Evolutionary conservation across 2,113 vertebrate genomes (phyloP).

Genomic region (Erinaceus europaeus): DNA sequence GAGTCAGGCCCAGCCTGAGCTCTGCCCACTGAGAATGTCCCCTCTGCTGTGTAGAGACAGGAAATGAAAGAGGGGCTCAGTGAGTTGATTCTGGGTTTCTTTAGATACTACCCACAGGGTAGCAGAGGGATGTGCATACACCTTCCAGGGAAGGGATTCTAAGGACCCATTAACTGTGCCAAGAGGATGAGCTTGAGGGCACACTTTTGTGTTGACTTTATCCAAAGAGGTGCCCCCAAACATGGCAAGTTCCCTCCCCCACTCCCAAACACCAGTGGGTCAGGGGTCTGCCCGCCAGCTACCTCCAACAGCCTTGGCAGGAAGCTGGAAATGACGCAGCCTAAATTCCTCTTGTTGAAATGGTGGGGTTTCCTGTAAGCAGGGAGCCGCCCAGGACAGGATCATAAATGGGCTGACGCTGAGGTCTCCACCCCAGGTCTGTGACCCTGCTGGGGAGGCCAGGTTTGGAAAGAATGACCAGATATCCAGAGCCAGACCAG

Average conservation of each 20-base stretch:
- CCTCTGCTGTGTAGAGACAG: background rate
- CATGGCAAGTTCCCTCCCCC: conserved; percentile 11
- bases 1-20: conserved; percentile 4
- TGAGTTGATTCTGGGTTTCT: background rate
- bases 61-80: background rate
- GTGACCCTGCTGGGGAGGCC: background rate
- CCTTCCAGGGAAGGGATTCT: background rate
- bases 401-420: conserved; percentile 55
- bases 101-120: background rate
- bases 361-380: conserved; percentile 74
- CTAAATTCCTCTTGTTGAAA: conserved; percentile 74
- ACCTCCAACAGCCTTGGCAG: conserved; percentile 58
- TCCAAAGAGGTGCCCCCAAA: background rate
- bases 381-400: conserved; percentile 67
- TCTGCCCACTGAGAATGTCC: background rate
- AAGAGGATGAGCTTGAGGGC: conserved; percentile 5
- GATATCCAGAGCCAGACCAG: background rate
- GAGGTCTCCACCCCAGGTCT: conserved; percentile 50
- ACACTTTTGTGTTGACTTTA: background rate
- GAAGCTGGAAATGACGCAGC: conserved; percentile 75
- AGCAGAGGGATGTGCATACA: background rate
- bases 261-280: conserved; percentile 50
- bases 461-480: background rate
- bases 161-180: background rate
- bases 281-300: conserved; percentile 70